phyloP scores from a whole-genome alignment of 2,888 invertebrate species.

The Thera obeliscata region DNA sequence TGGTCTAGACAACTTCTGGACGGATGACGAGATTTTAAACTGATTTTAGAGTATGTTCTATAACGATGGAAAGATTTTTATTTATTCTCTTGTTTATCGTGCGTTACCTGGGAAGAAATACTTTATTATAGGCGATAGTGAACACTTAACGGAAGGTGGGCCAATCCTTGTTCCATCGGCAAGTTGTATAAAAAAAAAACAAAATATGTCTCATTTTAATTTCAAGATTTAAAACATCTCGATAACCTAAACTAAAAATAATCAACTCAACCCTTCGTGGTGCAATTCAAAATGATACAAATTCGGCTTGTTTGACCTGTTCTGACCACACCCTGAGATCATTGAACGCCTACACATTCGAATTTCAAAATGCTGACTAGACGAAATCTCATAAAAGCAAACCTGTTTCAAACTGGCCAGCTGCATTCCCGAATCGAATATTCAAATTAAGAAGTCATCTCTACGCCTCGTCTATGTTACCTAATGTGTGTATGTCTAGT shows the following conservation, averaged over 20 bases:
- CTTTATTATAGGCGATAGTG: no score
- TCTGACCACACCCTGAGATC: conserved; percentile 21
- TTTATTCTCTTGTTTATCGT: background rate
- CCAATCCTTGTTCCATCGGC: no score
- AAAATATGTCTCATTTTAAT: no score
- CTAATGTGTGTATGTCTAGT: background rate
- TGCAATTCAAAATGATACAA: background rate
- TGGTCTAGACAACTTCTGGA: conserved; percentile 15
- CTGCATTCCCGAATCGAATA: conserved; percentile 37
- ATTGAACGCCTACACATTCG: conserved; percentile 31
- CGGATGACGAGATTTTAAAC: conserved; percentile 6
- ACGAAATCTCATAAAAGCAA: conserved; percentile 35
- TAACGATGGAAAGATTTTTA: background rate
- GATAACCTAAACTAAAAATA: no score
- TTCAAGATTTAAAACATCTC: no score
- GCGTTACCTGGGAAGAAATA: no score
- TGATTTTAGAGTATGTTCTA: background rate
- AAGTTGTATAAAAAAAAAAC: no score
- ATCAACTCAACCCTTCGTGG: background rate
- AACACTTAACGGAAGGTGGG: no score
- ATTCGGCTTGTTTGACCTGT: conserved; percentile 1
- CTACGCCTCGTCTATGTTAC: conserved; percentile 13
- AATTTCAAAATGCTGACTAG: conserved; percentile 38
- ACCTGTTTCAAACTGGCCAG: conserved; percentile 40
- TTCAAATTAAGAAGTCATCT: conserved; percentile 38